Base-by-base conservation (phyloP, 2,888 invertebrate genomes). In the Ceramica pisi region DNA sequence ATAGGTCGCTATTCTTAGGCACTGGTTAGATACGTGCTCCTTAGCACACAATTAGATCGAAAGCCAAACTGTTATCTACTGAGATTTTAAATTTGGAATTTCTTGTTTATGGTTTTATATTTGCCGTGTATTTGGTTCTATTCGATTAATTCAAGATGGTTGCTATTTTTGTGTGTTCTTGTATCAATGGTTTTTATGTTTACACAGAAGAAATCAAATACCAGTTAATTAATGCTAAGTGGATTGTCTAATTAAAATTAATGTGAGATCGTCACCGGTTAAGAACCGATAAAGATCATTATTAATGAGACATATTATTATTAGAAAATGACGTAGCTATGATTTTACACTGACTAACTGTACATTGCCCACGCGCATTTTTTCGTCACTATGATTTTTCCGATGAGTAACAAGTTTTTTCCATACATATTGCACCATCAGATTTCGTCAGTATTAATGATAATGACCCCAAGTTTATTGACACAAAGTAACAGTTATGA, bases 341-440 rank as follows among this genome's bases (percentile, higher is more conserved):
- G 83, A 80, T 82, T 83, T 80, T 82, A 83, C 84, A 80, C 86
- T 92, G 92, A 91, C 85, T 93, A 92, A 93, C 90, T 83, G 89
- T 89, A 59, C 62, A 14, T 46, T 87, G 86, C 93, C 94, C 90
- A 94, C 94, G 90, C 93, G 84, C 80, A 88, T 89, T 89, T 91
- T 90, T 91, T 86, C 63, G 56, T 80, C 84, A 82, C 83, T 75
- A 88, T 79, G 82, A 83, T 86, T 87, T 77, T 88, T 90, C 85
- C 82, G 85, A 87, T 93, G 93, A 93, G 88, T 92, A 93, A 92
- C 84, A 71, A 55, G 57, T 85, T 86, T 89, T 90, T 88, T 90
- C 86, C 69, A 79, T 78, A 82, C 70, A 75, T 85, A 86, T 90
- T 91, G 88, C 91, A 89, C 89, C 88, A 89, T 84, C 67, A 75